Percentiles rank a stretch among this genome's conserved stretches.
phyloP scores from a whole-genome alignment of 2,113 vertebrate genomes.

The Dromaius novaehollandiae region DNA sequence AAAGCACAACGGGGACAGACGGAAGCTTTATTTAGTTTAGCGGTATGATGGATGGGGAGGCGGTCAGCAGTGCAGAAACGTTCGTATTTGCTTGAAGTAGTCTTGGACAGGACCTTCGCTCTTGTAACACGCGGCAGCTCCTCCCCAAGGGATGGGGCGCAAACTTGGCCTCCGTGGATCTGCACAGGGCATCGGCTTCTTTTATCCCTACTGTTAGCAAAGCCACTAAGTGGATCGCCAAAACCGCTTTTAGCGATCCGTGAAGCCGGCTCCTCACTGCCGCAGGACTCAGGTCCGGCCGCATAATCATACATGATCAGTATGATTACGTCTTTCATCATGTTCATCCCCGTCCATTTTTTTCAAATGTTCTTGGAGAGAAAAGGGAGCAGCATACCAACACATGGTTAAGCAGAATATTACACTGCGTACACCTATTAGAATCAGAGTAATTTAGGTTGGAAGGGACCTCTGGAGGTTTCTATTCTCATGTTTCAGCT shows the following conservation, averaged over 20 bases:
- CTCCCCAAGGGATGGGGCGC: not conserved
- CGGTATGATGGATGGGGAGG: accelerated
- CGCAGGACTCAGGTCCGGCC: not conserved
- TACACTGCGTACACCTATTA: not conserved
- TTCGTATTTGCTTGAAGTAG: not conserved
- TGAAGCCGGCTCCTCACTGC: accelerated
- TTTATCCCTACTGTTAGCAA: not conserved
- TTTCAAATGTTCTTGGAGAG: not conserved
- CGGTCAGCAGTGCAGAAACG: not conserved
- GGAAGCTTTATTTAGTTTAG: constrained; percentile 11
- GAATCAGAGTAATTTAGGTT: constrained; percentile 2
- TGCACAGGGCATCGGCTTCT: not conserved
- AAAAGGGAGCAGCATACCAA: not conserved
- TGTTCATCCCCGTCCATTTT: accelerated
- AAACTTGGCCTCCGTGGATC: not conserved
- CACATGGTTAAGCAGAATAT: not conserved
- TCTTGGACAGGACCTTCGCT: not conserved
- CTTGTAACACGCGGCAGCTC: accelerated
- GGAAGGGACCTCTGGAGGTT: not conserved
- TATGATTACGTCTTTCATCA: accelerated
- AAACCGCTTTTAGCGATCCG: not conserved
- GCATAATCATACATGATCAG: no score
- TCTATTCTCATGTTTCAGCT: not conserved
- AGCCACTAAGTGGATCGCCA: not conserved
- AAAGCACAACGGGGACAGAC: not conserved